Evolutionary conservation across 2,797 vertebrate genomes (phyloP), one percentile per base, ranked within the genome.

Genomic region (Tauraco hartlaubi): DNA sequence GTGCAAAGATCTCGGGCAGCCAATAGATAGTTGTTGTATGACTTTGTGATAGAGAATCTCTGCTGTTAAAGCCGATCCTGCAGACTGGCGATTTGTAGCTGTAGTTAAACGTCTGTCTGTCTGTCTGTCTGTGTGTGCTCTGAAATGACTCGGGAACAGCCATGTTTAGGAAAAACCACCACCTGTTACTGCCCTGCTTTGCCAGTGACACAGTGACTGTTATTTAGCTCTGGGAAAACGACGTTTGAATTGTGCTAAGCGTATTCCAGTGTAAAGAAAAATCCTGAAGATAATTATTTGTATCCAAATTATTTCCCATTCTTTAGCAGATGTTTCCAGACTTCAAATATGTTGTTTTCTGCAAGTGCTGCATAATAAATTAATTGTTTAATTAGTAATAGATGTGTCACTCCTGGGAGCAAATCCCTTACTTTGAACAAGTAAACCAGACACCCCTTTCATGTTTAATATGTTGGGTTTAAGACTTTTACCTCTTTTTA

Each of bases 321-420:
- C 95, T 97, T 97, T 95, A 96, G 96, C 94, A 98, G 97, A 95
- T 15, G 5, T 97, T 97, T 95, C 90, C 90, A 85, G 92, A 95
- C 95, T 97, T 97, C 96, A 97, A 93, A 97, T 97, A 93, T 77
- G 86, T 97, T 97, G 97, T 96, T 97, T 96, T 97, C 95, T 90
- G 75, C 96, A 96, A 97, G 94, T 88, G 90, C 95, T 96, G 96
- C 93, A 85, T 96, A 95, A 97, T 97, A 97, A 97, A 97, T 95
- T 97, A 96, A 97, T 98, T 96, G 94, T 94, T 95, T 97, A 96
- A 98, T 98, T 97, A 98, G 95, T 91, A 94, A 97, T 96, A 93
- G 97, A 96, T 37, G 51, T 96, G 96, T 97, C 97, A 97, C 92
- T 97, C 92, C 91, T 96, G 90, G 91, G 90, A 96, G 89, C 63